Base-by-base conservation (phyloP, 2,888 invertebrate genomes). In the Lithophane semibrunnea region DNA sequence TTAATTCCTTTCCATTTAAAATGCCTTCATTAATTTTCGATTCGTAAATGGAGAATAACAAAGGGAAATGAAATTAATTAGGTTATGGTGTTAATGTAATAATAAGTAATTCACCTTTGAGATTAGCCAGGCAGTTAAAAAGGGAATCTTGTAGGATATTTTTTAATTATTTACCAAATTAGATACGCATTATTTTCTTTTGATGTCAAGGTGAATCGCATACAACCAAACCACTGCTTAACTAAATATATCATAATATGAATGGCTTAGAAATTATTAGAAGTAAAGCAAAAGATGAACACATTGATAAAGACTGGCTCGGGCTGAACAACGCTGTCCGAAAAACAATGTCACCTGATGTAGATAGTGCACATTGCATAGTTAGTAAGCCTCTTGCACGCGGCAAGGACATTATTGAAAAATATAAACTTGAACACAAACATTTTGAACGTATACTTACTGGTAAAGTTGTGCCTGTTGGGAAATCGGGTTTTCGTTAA, bases 281-380 rank as follows among this genome's bases (percentile, higher is more conserved):
- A 65, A 70, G 18, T 71, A 44, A 77, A 67, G 64, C 12, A 29
- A 61, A 66, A 77, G 80, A 86, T 82, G 21, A 65, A 60, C 75
- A 64, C 67, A 56, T 18, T 49, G 78, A 77, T 83, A 79, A 71
- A 73, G 60, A 29, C 58, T 61, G 24, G 54, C 56, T 58, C 12
- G 60, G 58, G 49, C 64, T 21, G 24, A 49, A 86, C 85, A 86
- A 83, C 77, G 49, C 64, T 49, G 42, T 64, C 72, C 2, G 8
- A 61, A 71, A 75, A 83, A 86, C 85, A 86, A 85, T 79, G 68
- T 75, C 65, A 52, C 8, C 66, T 9, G 60, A 76, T 72, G 72
- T 58, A 79, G 80, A 79, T 85, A 85, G 54, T 69, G 42, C 24
- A 63, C 52, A 65, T 16, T 61, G 44, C 37, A 65, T 16, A 52